Base-by-base conservation (phyloP, 37 sponge, comb jelly and placozoan species). In the Oscarella lobularis region DNA sequence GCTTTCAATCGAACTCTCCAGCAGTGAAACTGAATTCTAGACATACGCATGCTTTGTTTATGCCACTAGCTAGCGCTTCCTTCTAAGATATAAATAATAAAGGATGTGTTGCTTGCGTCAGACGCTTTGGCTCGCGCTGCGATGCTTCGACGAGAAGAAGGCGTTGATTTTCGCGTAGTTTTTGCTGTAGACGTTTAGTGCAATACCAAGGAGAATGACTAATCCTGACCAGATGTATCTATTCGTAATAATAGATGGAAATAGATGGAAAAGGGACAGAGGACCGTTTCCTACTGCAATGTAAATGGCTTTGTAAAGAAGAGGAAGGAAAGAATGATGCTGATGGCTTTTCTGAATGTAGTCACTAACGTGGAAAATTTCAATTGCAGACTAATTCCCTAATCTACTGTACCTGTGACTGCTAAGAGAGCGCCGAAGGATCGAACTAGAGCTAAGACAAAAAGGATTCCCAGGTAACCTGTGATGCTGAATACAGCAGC, bases 271-370 rank as follows among this genome's bases (percentile, higher is more conserved):
- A 48, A 48, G 20, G 14, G 60, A 27, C 60, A 48, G 60, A 33
- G 0, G 2, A 81, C n/a, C n/a, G n/a, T n/a, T n/a, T n/a, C 91
- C 79, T 48, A 90, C 88, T 91, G 88, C 31, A 77, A 66, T 76
- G 88, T 87, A 79, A 91, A 91, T 9, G 92, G 92, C 38, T 91
- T 91, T 3, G 85, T 74, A 79, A 91, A 91, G 85, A 91, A 30
- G 0, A 87, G 27, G 67, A 91, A 91, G 41, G 92, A 91, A 3
- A 91, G 66, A 37, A 87, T 80, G 14, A 91, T 77, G 2, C 88
- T 85, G 9, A 91, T 38, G 0, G 83, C 83, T 76, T 91, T 91
- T 34, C 92, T 55, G 66, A 84, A 81, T 0, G 92, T 91, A 2
- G 92, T 91, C 27, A 91, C 92, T 91, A 31, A 1, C 66, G 41